These are phyloP conservation scores for Phoebastria nigripes DNA, from an alignment of 2,797 vertebrate genomes.

Conservation along the genomic window DNA sequence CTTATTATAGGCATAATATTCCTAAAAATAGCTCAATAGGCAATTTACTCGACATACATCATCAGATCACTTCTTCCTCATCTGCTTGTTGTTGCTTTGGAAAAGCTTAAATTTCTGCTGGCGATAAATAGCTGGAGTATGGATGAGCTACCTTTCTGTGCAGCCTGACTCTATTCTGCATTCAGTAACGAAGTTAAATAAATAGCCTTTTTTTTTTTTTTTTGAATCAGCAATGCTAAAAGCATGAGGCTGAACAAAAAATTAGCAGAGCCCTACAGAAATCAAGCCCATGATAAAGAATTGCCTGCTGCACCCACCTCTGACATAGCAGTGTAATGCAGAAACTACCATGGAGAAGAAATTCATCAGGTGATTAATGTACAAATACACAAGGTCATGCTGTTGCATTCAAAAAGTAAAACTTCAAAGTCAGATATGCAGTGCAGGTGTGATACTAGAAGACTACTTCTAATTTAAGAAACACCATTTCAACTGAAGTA, in stretches of 20 bases:
- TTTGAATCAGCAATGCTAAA: not conserved
- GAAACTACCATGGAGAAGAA: not conserved
- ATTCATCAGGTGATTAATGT: too few relatives aligned
- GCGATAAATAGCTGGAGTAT: accelerated
- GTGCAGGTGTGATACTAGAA: not conserved
- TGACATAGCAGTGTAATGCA: accelerated
- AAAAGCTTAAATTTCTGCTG: not conserved
- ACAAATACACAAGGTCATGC: accelerated
- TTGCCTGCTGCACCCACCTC: accelerated
- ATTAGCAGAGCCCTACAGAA: accelerated
- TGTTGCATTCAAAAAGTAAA: not conserved
- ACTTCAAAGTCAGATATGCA: not conserved
- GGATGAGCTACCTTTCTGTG: not conserved
- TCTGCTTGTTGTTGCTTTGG: not conserved
- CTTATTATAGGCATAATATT: not conserved
- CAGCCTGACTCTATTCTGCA: not conserved
- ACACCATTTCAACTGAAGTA: not conserved
- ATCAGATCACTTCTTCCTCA: accelerated
- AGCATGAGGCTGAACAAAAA: not conserved
- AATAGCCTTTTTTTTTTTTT: not conserved
- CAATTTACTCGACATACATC: not conserved
- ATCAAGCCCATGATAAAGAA: not conserved
- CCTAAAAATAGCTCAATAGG: not conserved
- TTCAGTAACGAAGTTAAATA: not conserved
- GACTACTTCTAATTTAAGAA: not conserved